A percentile compares a stretch with the other conserved stretches of the same genome.
phyloP scores from a whole-genome alignment of 1,140 invertebrate genomes.

The Charaxes varanes region DNA sequence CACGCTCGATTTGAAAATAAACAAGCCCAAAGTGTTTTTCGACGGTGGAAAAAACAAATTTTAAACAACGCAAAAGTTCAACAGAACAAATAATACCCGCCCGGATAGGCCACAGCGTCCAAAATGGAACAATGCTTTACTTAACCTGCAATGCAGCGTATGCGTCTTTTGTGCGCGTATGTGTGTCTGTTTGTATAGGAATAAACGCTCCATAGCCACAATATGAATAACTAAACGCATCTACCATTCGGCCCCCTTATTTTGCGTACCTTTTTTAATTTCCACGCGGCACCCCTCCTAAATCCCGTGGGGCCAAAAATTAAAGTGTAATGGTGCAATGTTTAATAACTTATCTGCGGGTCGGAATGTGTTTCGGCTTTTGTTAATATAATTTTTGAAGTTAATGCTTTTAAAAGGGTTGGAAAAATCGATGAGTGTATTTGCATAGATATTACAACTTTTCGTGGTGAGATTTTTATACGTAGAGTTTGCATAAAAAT shows the following conservation, averaged over 20 bases:
- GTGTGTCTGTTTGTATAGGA: slow-evolving; percentile 7
- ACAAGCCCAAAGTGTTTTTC: slow-evolving; percentile 46
- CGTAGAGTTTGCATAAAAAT: too few relatives aligned
- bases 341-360: slow-evolving; percentile 70
- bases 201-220: slow-evolving; percentile 14
- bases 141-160: slow-evolving; percentile 16
- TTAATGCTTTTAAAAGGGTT: slow-evolving; percentile 42
- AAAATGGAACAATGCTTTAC: slow-evolving; percentile 9
- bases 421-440: slow-evolving; percentile 22
- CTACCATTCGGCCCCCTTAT: slow-evolving; percentile 18
- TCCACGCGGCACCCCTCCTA: slow-evolving; percentile 37
- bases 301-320: slow-evolving; percentile 61
- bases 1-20: slow-evolving; percentile 58
- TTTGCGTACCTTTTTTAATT: slow-evolving; percentile 43
- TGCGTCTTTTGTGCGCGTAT: slow-evolving; percentile 8
- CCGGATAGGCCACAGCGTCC: slow-evolving; percentile 10
- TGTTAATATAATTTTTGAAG: slow-evolving; percentile 66
- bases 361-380: slow-evolving; percentile 53
- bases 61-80: slow-evolving; percentile 38
- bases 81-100: slow-evolving; percentile 25
- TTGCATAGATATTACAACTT: slow-evolving; percentile 10
- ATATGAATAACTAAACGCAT: slow-evolving; percentile 29
- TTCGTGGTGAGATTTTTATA: too few relatives aligned
- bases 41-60: slow-evolving; percentile 35
- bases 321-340: slow-evolving; percentile 68